Percentiles rank a stretch among this genome's conserved stretches.
Evolutionary conservation across 2,888 invertebrate genomes (phyloP).

Genomic region (Nezara viridula): DNA sequence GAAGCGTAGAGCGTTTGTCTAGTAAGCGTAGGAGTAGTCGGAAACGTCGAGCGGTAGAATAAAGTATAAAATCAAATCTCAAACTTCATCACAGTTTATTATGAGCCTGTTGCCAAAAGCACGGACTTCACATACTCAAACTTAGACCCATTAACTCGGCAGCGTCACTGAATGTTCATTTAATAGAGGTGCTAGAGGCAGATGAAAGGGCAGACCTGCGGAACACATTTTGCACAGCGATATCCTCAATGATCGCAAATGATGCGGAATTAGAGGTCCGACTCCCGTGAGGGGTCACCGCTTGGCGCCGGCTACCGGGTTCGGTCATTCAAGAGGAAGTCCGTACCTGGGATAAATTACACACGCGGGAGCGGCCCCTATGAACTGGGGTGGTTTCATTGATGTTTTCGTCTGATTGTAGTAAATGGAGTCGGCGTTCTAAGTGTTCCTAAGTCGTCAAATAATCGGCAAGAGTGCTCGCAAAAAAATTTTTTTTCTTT

Average conservation of each 20-base stretch:
- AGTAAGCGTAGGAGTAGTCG: too few species aligned
- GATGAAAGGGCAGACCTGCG: slow-evolving; percentile 18
- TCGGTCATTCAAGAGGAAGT: slow-evolving; percentile 39
- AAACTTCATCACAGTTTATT: background rate
- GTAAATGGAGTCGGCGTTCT: background rate
- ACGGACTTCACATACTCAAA: background rate
- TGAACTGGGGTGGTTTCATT: slow-evolving; percentile 9
- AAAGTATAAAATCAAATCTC: too few species aligned
- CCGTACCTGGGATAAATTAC: slow-evolving; percentile 23
- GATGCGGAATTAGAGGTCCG: slow-evolving; percentile 15
- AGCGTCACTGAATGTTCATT: slow-evolving; percentile 19
- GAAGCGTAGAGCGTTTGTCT: too few species aligned
- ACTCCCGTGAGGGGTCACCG: background rate
- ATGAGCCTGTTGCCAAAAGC: background rate
- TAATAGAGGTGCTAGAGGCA: background rate
- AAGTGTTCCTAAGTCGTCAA: background rate
- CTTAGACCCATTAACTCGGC: background rate
- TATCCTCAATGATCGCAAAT: slow-evolving; percentile 35
- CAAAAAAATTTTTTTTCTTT: background rate
- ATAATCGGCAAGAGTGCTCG: background rate
- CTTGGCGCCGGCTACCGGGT: background rate
- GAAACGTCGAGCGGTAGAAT: too few species aligned
- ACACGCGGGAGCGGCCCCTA: background rate
- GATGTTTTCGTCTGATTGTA: background rate
- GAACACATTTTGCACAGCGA: background rate